Base-by-base conservation (phyloP, 1,140 invertebrate genomes). In the Samia ricini region DNA sequence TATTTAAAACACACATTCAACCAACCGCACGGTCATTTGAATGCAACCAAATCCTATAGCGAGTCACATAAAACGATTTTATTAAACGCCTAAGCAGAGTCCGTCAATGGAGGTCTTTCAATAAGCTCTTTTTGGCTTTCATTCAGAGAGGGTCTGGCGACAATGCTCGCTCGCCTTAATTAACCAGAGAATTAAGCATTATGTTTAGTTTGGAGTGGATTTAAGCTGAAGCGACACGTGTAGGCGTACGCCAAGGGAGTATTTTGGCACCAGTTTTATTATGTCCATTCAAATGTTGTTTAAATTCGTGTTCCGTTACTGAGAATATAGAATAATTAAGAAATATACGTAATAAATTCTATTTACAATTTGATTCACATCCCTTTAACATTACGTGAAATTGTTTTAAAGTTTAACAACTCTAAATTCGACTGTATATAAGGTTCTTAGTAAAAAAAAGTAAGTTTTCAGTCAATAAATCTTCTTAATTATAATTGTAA, bases 191-290 rank as follows among this genome's bases (percentile, higher is more conserved):
- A 84, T 86, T 83, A 88, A 71, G 78, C 76, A 84, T 86, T 83
- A 88, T 85, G 82, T 83, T 88, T 87, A 88, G 85, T 87, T 87
- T 83, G 85, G 75, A 88, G 83, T 84, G 76, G 77, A 82, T 81
- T 83, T 86, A 82, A 86, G 83, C 83, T 19, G 74, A 68, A 52
- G 71, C 71, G 80, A 88, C 85, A 88, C 85, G 85, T 88, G 85
- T 85, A 79, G 74, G 68, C 61, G 69, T 74, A 74, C 71, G 76
- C 64, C 75, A 72, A 74, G 72, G 67, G 33, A 65, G 60, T 66
- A 51, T 49, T 49, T 68, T 71, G 74, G 68, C 71, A 70, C 62
- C 75, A 68, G 65, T 67, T 71, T 60, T 65, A 69, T 69, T 72
- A 83, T 81, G 79, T 68, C 74, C 80, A 81, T 85, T 76, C 66